Base-by-base conservation (phyloP, 1,140 invertebrate species). In the Hylyphantes graminicola region DNA sequence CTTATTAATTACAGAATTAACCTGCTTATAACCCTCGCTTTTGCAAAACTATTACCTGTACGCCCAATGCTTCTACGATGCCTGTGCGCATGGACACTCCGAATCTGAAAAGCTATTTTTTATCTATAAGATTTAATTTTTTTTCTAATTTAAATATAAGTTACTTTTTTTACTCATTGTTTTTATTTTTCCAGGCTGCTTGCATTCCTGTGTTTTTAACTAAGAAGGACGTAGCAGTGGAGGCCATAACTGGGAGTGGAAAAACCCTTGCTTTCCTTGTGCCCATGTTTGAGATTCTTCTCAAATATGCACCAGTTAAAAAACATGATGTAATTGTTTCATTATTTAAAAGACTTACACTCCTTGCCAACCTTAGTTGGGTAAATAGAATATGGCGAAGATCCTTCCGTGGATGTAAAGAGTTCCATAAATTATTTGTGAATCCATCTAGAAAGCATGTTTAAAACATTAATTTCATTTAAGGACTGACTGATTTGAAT, bases 241-340 rank as follows among this genome's bases (percentile, higher is more conserved):
- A 99, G 91, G 97, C 97, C 51, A 95, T 98, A 0, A 99, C 97
- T 21, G 97, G 97, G 5, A 98, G 96, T 88, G 97, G 97, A 0
- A 99, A 99, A 91, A 99, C 97, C 0, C 89, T 99, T 65, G 96
- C 97, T 0, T 99, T 99, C 91, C 89, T 99, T 11, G 93, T 99
- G 64, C 97, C 97, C 0, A 88, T 98, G 83, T 85, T 99, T 55
- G 95, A 98, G 90, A 94, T 97, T 75, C 88, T 99, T 54, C 90
- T 94, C 87, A 92, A 93, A 88, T 92, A 92, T 85, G 64, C 85
- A 35, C 75, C 85, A 11, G 61, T 87, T 19, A 82, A 83, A 19
- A 87, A 87, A 81, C 17, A 82, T 79, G 85, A 87, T 21, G 86
- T 87, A 85, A 85, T n/a, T 17, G 7, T 63, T 57, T 61, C 53